phyloP scores from a whole-genome alignment of 2,797 vertebrate species.

The Hemitrygon akajei region DNA sequence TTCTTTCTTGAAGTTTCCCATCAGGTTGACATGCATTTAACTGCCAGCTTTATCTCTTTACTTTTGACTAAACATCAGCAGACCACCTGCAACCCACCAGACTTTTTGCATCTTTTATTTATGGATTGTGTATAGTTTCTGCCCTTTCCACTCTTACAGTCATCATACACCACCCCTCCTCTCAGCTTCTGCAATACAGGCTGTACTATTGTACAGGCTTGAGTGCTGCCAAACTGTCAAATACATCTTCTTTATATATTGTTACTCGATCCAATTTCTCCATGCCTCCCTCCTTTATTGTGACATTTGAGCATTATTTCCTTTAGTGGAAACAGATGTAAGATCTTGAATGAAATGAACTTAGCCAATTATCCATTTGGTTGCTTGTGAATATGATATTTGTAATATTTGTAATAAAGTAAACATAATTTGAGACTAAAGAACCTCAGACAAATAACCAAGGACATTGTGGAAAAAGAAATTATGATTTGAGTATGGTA shows the following conservation, averaged over 20 bases:
- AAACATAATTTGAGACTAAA: background rate
- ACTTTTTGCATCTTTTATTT: background rate
- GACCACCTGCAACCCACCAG: background rate
- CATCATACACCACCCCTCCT: background rate
- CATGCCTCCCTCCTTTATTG: background rate
- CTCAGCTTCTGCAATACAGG: too few relatives aligned
- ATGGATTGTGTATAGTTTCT: background rate
- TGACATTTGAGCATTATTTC: background rate
- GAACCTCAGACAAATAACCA: background rate
- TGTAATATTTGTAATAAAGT: too few relatives aligned
- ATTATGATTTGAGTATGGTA: background rate
- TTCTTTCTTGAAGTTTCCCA: too few relatives aligned
- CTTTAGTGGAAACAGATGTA: slow-evolving; percentile 12
- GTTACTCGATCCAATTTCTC: background rate
- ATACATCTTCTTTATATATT: background rate
- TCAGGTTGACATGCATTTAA: too few relatives aligned
- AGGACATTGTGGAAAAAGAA: background rate
- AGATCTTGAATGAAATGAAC: background rate
- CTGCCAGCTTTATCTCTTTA: background rate
- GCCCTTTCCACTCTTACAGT: background rate
- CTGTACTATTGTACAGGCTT: background rate
- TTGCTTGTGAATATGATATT: background rate
- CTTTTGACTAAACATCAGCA: background rate
- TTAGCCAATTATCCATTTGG: background rate
- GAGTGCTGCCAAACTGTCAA: background rate